Evolutionary conservation across 2,888 invertebrate genomes (phyloP).

Genomic region (Scrobipalpa costella): DNA sequence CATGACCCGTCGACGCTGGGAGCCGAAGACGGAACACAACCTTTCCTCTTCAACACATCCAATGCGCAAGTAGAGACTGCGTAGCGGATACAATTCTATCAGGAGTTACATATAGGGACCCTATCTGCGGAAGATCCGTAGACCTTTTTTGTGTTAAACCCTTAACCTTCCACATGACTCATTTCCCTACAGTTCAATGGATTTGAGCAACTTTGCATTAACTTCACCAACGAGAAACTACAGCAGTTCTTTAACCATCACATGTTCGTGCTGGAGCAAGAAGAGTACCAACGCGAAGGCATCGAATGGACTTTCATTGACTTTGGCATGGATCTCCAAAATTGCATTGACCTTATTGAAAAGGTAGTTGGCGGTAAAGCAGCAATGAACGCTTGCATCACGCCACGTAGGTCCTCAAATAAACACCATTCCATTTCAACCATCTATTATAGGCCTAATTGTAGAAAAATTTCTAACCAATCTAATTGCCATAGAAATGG

Average conservation of each 20-base stretch:
- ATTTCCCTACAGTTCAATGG: conserved; percentile 91
- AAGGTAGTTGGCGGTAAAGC: conserved; percentile 87
- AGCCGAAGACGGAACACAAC: conserved; percentile 41
- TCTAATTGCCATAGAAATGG: conserved; percentile 32
- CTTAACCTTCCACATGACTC: conserved; percentile 55
- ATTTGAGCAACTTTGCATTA: conserved; percentile 99
- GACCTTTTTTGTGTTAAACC: conserved; percentile 48
- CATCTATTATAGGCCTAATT: conserved; percentile 1
- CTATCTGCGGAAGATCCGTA: conserved; percentile 74
- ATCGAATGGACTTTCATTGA: conserved; percentile 98
- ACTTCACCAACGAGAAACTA: conserved; percentile 98
- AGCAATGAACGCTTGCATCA: conserved; percentile 76
- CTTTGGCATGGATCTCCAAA: conserved; percentile 97
- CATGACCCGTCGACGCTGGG: conserved; percentile 51
- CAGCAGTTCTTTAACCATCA: conserved; percentile 99
- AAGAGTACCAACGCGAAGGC: conserved; percentile 96
- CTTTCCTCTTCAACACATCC: conserved; percentile 30
- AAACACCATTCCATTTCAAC: conserved; percentile 43
- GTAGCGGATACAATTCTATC: conserved; percentile 32
- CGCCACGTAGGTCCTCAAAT: conserved; percentile 66
- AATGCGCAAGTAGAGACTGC: conserved; percentile 37
- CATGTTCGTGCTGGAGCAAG: conserved; percentile 99
- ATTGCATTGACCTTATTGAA: conserved; percentile 97
- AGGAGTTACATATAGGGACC: conserved; percentile 25
- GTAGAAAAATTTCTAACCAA: conserved; percentile 25